Evolutionary conservation across 1,140 invertebrate genomes (phyloP).

Genomic region (Caenorhabditis latens): DNA sequence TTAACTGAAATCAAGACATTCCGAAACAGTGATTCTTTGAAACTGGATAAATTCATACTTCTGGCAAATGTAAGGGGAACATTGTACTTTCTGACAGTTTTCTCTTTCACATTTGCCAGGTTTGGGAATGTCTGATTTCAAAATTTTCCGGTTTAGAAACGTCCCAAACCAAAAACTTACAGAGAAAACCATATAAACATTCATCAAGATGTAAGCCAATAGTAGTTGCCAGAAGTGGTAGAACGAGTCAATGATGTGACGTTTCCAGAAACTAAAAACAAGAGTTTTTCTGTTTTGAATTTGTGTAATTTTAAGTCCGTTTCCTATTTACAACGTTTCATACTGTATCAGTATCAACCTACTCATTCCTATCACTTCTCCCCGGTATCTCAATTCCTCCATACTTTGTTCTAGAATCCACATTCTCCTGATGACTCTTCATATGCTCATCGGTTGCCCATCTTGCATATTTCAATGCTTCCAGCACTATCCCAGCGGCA

Average conservation of each 20-base stretch:
- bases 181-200: conserved; percentile 40
- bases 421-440: not conserved
- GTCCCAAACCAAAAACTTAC: not conserved
- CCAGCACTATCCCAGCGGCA: conserved; percentile 17
- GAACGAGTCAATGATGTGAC: not conserved
- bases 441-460: conserved; percentile 17
- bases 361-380: too few species aligned
- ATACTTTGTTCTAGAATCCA: not conserved
- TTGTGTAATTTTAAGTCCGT: not conserved
- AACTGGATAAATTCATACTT: too few species aligned
- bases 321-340: too few species aligned
- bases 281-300: not conserved
- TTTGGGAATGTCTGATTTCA: too few species aligned
- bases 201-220: conserved; percentile 23
- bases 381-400: not conserved
- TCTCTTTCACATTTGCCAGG: too few species aligned
- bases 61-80: too few species aligned
- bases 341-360: too few species aligned
- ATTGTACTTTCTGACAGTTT: too few species aligned
- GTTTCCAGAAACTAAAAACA: conserved; percentile 24
- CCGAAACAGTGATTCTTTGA: too few species aligned
- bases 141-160: too few species aligned
- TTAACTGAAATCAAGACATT: too few species aligned
- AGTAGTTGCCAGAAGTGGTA: conserved; percentile 27
- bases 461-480: conserved; percentile 32